A percentile compares a stretch with the other conserved stretches of the same genome.
These are phyloP conservation scores for Cyprinodon variegatus DNA, from an alignment of 2,113 vertebrate genomes.

Conservation along the genomic window DNA sequence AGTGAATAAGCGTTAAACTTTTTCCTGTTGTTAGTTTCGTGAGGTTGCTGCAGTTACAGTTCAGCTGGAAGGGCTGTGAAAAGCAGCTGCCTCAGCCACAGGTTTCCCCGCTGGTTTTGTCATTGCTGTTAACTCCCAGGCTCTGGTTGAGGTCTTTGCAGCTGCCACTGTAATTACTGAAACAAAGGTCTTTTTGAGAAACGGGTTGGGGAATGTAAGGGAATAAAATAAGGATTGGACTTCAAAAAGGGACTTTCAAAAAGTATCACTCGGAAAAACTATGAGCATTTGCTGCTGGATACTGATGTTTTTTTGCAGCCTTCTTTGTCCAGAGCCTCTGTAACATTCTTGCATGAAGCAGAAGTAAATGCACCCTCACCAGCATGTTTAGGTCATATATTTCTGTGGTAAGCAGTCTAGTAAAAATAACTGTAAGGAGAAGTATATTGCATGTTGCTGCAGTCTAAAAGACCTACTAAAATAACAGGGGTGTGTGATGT, in stretches of 20 bases:
- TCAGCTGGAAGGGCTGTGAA: slow-evolving; percentile 66
- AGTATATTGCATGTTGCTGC: neutral
- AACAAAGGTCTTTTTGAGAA: slow-evolving; percentile 71
- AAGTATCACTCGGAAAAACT: slow-evolving; percentile 34
- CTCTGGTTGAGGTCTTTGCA: slow-evolving; percentile 65
- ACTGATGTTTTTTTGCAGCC: neutral
- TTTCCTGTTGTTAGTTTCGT: slow-evolving; percentile 62
- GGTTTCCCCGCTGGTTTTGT: slow-evolving; percentile 65
- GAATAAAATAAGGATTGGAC: slow-evolving; percentile 47
- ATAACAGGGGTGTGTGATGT: no score
- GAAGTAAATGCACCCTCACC: neutral
- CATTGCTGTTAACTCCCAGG: slow-evolving; percentile 56
- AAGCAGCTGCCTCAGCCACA: slow-evolving; percentile 64
- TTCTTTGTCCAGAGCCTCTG: neutral
- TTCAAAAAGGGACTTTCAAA: slow-evolving; percentile 27
- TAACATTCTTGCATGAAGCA: neutral
- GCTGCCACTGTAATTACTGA: slow-evolving; percentile 73
- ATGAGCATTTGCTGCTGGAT: slow-evolving; percentile 8
- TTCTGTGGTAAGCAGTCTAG: neutral
- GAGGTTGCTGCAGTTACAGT: slow-evolving; percentile 57
- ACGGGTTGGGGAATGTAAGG: slow-evolving; percentile 37
- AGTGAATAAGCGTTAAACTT: slow-evolving; percentile 57
- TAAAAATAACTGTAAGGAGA: slow-evolving; percentile 13
- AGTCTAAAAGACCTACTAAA: no score
- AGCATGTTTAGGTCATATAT: neutral